Base-by-base conservation (phyloP, 2,113 vertebrate species). In the Nyctibius bracteatus region DNA sequence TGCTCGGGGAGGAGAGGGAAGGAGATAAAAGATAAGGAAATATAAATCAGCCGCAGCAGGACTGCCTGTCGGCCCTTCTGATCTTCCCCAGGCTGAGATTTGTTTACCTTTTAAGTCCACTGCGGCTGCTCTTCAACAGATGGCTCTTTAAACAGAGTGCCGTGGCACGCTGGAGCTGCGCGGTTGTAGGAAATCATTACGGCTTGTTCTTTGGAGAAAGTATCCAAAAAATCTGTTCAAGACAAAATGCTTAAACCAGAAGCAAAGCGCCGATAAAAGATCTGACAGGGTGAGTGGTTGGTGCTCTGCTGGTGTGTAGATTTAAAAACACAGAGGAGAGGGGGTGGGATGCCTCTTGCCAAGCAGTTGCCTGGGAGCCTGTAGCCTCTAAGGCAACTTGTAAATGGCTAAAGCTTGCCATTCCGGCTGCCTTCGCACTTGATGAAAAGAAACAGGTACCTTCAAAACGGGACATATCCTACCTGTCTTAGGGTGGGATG, bases 21-120 rank as follows among this genome's bases (percentile, higher is more conserved):
- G 80, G 80, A 93, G 91, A 94, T 94, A 92, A 94, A 94, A 94
- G 96, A 95, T 96, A 97, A 96, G 94, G 86, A 67, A 65, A 37
- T 61, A 89, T 94, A 94, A 94, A 91, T 86, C 88, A 93, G 54
- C 83, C 25, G 12, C 70, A 59, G 82, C 20, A 70, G 86, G 62
- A 55, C 83, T 68, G 83, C 57, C 66, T 85, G 81, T 65, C 88
- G 49, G 92, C 78, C 83, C 88, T 65, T 97, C 95, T 97, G 81
- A 96, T 97, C 94, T 91, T 92, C 73, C 70, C 57, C 0, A 0
- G 14, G 46, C 81, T 92, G 85, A 72, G 79, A 86, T 96, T 90
- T 97, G 95, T 96, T 96, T 96, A 67, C 81, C 81, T 97, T 91
- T 85, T 66, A 85, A 89, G 83, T 81, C 47, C 0, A 0, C 92